Percentiles rank a stretch among this genome's conserved stretches.
Conservation (phyloP, 2,888 invertebrate genomes). For the Cheilosia pagana region DNA sequence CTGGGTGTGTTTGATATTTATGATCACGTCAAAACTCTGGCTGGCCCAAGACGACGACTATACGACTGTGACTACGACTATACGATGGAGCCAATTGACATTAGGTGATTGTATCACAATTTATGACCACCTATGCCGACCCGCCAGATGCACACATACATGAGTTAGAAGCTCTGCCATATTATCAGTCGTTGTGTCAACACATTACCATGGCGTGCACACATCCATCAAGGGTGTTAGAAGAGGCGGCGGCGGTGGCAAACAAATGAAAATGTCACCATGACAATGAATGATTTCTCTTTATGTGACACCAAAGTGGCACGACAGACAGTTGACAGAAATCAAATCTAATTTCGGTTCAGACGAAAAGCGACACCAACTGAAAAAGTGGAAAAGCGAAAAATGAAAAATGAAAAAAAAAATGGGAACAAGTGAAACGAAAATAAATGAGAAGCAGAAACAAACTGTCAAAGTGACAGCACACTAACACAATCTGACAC, state of each 20-base stretch:
- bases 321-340: slow-evolving; percentile 74
- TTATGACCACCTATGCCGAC: slow-evolving; percentile 40
- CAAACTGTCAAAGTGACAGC: slow-evolving; percentile 74
- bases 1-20: slow-evolving; percentile 70
- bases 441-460: slow-evolving; percentile 73
- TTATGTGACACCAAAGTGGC: slow-evolving; percentile 73
- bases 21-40: slow-evolving; percentile 64
- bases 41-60: slow-evolving; percentile 44
- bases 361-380: slow-evolving; percentile 63
- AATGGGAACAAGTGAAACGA: slow-evolving; percentile 49
- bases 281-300: slow-evolving; percentile 74
- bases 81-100: slow-evolving; percentile 63
- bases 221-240: slow-evolving; percentile 65
- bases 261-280: slow-evolving; percentile 75
- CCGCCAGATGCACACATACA: neutral
- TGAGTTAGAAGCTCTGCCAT: slow-evolving; percentile 43
- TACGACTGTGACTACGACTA: neutral
- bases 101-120: slow-evolving; percentile 67
- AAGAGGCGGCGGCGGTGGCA: slow-evolving; percentile 44
- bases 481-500: slow-evolving; percentile 76
- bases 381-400: slow-evolving; percentile 9
- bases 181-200: slow-evolving; percentile 67
- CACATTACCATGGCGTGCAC: slow-evolving; percentile 57
- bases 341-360: slow-evolving; percentile 75
- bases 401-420: slow-evolving; percentile 10